phyloP scores from a whole-genome alignment of 1,140 invertebrate genomes.

The Microplitis mediator region DNA sequence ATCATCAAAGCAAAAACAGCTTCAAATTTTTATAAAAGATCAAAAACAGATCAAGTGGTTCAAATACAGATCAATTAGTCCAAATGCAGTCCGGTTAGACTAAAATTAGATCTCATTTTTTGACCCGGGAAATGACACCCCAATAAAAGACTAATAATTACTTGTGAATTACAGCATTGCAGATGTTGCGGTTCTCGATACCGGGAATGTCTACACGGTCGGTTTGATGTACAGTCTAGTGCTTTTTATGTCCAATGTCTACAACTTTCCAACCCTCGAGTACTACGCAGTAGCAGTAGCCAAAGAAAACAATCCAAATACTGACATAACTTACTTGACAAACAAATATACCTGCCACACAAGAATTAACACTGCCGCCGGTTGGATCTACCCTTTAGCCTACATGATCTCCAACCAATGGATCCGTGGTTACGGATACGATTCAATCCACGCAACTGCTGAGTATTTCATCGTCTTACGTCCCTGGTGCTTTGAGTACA shows the following conservation, averaged over 20 bases:
- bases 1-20: no score
- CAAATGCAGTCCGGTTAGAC: no score
- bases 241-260: conserved; percentile 89
- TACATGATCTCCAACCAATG: conserved; percentile 92
- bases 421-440: conserved; percentile 90
- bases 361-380: conserved; percentile 89
- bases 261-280: conserved; percentile 81
- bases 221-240: conserved; percentile 80
- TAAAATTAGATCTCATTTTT: no score
- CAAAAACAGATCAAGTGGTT: no score
- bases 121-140: no score
- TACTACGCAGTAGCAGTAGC: conserved; percentile 96
- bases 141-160: no score
- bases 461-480: conserved; percentile 91
- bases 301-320: conserved; percentile 83
- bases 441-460: conserved; percentile 84
- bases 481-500: conserved; percentile 84
- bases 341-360: conserved; percentile 90
- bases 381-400: conserved; percentile 94
- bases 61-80: no score
- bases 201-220: conserved; percentile 92
- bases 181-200: no score
- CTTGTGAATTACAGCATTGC: no score
- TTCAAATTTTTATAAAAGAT: no score
- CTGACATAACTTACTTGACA: conserved; percentile 87